phyloP scores from a whole-genome alignment of 1,140 invertebrate genomes.

The Plectrocnemia conspersa region DNA sequence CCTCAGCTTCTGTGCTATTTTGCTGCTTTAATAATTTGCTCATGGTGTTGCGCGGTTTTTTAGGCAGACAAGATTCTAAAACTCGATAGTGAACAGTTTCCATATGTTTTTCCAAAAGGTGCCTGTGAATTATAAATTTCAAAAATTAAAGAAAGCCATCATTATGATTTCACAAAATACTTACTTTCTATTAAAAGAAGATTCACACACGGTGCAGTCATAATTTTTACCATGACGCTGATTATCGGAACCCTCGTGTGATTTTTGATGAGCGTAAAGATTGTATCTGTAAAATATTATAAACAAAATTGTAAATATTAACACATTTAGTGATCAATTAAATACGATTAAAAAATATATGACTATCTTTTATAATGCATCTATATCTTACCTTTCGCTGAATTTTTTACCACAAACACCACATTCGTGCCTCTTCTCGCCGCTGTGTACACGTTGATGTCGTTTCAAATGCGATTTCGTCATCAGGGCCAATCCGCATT shows the following conservation, averaged over 20 bases:
- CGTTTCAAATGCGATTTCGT: conserved; percentile 62
- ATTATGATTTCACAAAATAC: conserved; percentile 4
- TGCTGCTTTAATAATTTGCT: conserved; percentile 49
- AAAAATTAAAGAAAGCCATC: not conserved
- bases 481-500: conserved; percentile 56
- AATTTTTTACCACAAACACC: conserved; percentile 57
- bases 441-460: conserved; percentile 59
- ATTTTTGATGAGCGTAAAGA: conserved; percentile 48
- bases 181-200: conserved; percentile 43
- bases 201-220: conserved; percentile 45
- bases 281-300: conserved; percentile 42
- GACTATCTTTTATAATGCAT: not conserved
- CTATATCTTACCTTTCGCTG: conserved; percentile 49
- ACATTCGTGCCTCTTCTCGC: conserved; percentile 59
- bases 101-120: conserved; percentile 47
- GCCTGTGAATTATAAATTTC: conserved; percentile 26
- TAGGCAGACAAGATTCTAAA: conserved; percentile 42
- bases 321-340: not conserved
- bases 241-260: conserved; percentile 39
- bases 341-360: not conserved
- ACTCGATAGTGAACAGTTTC: conserved; percentile 42
- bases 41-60: conserved; percentile 49
- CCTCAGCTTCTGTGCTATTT: too few species aligned
- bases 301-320: conserved; percentile 1
- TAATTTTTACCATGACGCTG: conserved; percentile 34